phyloP scores from a whole-genome alignment of 2,113 vertebrate genomes.

The Leptodactylus fuscus region DNA sequence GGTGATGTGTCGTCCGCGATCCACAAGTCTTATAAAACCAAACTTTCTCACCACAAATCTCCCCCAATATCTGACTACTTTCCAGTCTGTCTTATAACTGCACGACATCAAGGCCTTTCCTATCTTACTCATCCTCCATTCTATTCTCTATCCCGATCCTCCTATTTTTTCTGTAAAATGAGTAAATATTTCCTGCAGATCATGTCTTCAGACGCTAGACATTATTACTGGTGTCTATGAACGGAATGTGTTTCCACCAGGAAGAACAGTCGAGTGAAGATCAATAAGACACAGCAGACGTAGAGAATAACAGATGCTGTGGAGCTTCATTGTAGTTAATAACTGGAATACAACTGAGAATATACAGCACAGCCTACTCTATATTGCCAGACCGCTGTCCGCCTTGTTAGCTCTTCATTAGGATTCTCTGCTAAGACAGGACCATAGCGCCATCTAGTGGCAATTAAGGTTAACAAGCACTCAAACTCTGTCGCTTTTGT shows the following conservation, averaged over 20 bases:
- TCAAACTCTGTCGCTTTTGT: background rate
- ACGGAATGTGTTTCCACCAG: background rate
- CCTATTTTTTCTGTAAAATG: background rate
- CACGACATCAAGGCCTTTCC: no score
- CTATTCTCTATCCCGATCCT: background rate
- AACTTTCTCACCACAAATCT: no score
- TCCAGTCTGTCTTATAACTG: no score
- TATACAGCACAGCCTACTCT: background rate
- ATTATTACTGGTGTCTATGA: background rate
- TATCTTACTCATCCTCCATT: background rate
- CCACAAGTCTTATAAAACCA: no score
- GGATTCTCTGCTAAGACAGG: background rate
- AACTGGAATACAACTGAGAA: background rate
- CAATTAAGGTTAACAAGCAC: background rate
- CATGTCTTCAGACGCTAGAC: background rate
- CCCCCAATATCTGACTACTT: no score
- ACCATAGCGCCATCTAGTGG: slow-evolving; percentile 43
- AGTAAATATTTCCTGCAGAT: background rate
- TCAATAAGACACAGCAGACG: slow-evolving; percentile 14
- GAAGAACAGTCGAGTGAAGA: background rate
- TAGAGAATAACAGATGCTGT: slow-evolving; percentile 22
- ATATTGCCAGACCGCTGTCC: background rate
- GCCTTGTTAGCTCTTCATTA: background rate
- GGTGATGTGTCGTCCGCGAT: no score
- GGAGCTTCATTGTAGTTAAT: background rate